Evolutionary conservation across 2,113 vertebrate genomes (phyloP).

Genomic region (Todiramphus saurophagus): DNA sequence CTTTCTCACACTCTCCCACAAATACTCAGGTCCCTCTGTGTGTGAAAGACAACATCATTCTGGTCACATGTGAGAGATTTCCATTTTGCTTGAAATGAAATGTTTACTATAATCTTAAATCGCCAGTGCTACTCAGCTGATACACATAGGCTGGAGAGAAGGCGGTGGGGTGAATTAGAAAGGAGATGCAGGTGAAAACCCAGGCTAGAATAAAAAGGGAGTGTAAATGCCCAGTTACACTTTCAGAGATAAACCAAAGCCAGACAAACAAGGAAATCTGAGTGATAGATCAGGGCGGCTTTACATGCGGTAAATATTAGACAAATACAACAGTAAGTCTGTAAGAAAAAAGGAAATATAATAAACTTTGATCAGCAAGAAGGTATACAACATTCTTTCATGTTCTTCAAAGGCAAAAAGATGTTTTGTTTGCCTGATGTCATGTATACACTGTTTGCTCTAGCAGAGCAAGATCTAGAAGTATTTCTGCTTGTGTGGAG

Average conservation of each 20-base stretch:
- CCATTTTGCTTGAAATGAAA: not conserved
- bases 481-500: not conserved
- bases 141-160: not conserved
- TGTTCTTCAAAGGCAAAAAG: slow-evolving; percentile 12
- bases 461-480: not conserved
- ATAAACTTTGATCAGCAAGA: not conserved
- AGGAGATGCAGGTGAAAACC: not conserved
- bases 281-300: not conserved
- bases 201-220: not conserved
- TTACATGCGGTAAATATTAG: not conserved
- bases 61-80: not conserved
- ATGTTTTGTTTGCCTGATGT: not conserved
- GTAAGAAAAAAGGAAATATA: not conserved
- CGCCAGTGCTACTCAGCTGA: not conserved
- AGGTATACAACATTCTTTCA: not conserved
- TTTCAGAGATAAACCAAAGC: not conserved
- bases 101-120: not conserved
- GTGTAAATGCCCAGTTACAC: not conserved
- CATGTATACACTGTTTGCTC: not conserved
- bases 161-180: not conserved
- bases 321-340: not conserved
- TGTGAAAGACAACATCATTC: not conserved
- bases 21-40: not conserved
- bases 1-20: not conserved
- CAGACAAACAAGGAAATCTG: not conserved